A percentile compares a stretch with the other conserved stretches of the same genome.
phyloP scores from a whole-genome alignment of 1,140 invertebrate genomes.

The Pemphigus obesinymphae region DNA sequence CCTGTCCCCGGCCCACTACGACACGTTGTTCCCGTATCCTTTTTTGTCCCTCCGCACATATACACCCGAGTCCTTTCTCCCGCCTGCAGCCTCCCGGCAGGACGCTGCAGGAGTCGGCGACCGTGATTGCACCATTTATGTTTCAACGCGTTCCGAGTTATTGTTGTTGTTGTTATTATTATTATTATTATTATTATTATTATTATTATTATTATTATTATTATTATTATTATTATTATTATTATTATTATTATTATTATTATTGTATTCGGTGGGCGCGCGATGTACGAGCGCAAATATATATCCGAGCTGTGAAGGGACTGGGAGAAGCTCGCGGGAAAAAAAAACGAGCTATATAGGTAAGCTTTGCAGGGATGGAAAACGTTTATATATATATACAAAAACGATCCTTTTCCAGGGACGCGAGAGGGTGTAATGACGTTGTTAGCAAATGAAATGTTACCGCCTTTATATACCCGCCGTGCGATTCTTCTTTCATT shows the following conservation, averaged over 20 bases:
- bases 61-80: no score
- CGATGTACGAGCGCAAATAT: no score
- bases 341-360: no score
- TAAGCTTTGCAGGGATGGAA: no score
- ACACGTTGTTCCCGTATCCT: no score
- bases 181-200: conserved; percentile 1
- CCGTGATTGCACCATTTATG: conserved; percentile 45
- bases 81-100: no score
- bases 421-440: neutral
- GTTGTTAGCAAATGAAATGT: conserved; percentile 29
- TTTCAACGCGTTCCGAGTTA: conserved; percentile 45
- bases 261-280: neutral
- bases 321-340: no score
- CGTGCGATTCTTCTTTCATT: conserved; percentile 20
- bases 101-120: neutral
- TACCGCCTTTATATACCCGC: neutral
- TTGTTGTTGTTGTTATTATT: conserved; percentile 17
- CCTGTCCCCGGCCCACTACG: neutral
- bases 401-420: conserved; percentile 25
- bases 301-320: neutral
- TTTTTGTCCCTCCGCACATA: no score
- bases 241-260: conserved; percentile 2
- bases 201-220: neutral
- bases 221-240: conserved; percentile 9
- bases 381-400: neutral